Percentiles rank a stretch among this genome's conserved stretches.
Evolutionary conservation across 1,140 invertebrate genomes (phyloP).

Genomic region (Oncopodura yosiiana): DNA sequence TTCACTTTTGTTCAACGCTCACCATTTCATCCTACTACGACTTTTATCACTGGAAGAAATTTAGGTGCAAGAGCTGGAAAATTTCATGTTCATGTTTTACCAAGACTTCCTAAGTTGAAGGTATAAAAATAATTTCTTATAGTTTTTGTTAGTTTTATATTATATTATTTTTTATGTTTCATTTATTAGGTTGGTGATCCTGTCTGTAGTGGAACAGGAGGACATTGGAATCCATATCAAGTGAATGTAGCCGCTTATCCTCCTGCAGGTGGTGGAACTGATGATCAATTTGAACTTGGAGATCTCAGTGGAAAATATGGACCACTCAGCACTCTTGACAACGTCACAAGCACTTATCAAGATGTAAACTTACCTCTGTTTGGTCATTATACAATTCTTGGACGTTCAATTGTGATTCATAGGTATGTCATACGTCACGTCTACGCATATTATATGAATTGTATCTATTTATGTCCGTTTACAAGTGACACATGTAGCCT

Average conservation of each 20-base stretch:
- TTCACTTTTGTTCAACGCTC: slow-evolving; percentile 70
- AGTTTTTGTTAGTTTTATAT: neutral
- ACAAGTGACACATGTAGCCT: too few species aligned
- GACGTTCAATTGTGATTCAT: slow-evolving; percentile 72
- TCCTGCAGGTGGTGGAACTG: slow-evolving; percentile 52
- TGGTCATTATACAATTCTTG: slow-evolving; percentile 64
- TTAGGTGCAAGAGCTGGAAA: slow-evolving; percentile 44
- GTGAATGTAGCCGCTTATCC: slow-evolving; percentile 38
- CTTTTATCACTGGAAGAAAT: slow-evolving; percentile 59
- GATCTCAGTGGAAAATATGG: slow-evolving; percentile 80
- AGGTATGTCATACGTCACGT: too few species aligned
- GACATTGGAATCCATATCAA: slow-evolving; percentile 46
- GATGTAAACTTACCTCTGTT: slow-evolving; percentile 79
- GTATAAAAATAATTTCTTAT: slow-evolving; percentile 29
- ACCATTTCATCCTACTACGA: slow-evolving; percentile 70
- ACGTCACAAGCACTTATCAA: slow-evolving; percentile 44
- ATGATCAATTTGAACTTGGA: slow-evolving; percentile 77
- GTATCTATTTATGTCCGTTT: too few species aligned
- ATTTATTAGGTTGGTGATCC: slow-evolving; percentile 31
- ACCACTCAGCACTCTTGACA: slow-evolving; percentile 36
- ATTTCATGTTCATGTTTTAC: slow-evolving; percentile 47
- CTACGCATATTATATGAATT: too few species aligned
- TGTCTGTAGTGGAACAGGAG: slow-evolving; percentile 40
- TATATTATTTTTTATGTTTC: neutral
- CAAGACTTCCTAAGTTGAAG: slow-evolving; percentile 39